Conservation (phyloP, 2,113 vertebrate species). For the Aptenodytes patagonicus region DNA sequence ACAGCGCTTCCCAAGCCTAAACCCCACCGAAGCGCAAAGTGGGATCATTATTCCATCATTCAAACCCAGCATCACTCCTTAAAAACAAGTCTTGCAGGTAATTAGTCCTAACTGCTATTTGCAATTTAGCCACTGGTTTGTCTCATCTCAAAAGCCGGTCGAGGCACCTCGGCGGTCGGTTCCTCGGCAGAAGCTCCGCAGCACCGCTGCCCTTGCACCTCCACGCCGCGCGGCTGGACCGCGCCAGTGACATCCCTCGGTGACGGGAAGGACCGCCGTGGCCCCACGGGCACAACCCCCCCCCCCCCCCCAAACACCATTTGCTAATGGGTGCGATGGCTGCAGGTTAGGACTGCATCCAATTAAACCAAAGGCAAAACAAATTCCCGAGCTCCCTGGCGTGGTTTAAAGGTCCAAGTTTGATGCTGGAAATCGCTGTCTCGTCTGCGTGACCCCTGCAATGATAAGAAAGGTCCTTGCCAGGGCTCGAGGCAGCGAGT, state of each 20-base stretch:
- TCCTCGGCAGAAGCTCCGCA: neutral
- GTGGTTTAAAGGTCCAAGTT: neutral
- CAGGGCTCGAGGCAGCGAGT: neutral
- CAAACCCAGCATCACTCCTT: neutral
- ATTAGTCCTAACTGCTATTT: neutral
- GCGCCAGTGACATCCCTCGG: accelerated
- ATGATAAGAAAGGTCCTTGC: neutral
- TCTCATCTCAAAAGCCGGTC: neutral
- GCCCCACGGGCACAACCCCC: accelerated
- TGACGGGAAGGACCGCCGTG: neutral
- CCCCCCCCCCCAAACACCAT: accelerated
- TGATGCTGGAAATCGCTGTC: neutral
- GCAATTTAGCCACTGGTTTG: neutral
- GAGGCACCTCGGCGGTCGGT: neutral
- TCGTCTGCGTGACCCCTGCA: neutral
- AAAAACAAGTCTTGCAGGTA: neutral
- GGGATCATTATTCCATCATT: neutral
- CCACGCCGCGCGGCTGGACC: accelerated
- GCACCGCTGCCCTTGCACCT: too few species aligned
- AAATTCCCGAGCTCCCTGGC: neutral
- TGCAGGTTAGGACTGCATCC: neutral
- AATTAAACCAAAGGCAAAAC: neutral
- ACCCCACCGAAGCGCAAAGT: neutral
- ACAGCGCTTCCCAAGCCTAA: neutral
- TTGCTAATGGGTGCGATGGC: accelerated